Evolutionary conservation across 2,888 invertebrate species (phyloP).

Genomic region (Schizotus pectinicornis): DNA sequence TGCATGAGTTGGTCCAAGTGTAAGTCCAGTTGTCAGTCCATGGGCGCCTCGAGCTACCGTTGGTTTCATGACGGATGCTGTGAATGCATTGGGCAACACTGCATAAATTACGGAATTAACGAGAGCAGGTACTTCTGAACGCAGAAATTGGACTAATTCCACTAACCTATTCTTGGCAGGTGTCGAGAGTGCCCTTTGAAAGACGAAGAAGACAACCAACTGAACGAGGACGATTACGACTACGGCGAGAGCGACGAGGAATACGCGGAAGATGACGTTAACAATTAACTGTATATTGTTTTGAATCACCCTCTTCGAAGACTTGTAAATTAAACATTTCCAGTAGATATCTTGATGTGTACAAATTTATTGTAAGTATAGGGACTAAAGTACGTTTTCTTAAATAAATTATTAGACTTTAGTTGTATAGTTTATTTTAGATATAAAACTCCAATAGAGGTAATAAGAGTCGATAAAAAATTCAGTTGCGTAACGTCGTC

Average conservation of each 20-base stretch:
- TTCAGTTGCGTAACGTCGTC: constrained; percentile 5
- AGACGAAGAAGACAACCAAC: constrained; percentile 28
- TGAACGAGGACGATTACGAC: constrained; percentile 39
- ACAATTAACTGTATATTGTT: neutral
- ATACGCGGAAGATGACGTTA: constrained; percentile 24
- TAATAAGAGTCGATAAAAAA: constrained; percentile 19
- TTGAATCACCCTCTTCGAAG: neutral
- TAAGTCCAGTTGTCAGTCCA: constrained; percentile 78
- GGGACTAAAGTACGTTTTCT: constrained; percentile 5
- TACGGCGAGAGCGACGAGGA: constrained; percentile 40
- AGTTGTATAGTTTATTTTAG: constrained; percentile 24
- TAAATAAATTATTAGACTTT: constrained; percentile 14
- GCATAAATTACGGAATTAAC: constrained; percentile 88
- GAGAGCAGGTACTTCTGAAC: constrained; percentile 71
- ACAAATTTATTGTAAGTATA: constrained; percentile 14
- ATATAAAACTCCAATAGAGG: constrained; percentile 21
- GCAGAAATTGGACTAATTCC: neutral
- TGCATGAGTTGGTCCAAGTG: constrained; percentile 91
- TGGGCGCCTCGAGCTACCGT: constrained; percentile 83
- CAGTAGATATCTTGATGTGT: constrained; percentile 3
- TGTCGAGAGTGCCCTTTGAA: constrained; percentile 41
- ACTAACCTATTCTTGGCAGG: constrained; percentile 22
- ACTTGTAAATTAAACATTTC: constrained; percentile 1
- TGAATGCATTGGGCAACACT: constrained; percentile 88
- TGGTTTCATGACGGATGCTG: constrained; percentile 97